phyloP scores from a whole-genome alignment of 2,888 invertebrate species.

The Rutpela maculata region DNA sequence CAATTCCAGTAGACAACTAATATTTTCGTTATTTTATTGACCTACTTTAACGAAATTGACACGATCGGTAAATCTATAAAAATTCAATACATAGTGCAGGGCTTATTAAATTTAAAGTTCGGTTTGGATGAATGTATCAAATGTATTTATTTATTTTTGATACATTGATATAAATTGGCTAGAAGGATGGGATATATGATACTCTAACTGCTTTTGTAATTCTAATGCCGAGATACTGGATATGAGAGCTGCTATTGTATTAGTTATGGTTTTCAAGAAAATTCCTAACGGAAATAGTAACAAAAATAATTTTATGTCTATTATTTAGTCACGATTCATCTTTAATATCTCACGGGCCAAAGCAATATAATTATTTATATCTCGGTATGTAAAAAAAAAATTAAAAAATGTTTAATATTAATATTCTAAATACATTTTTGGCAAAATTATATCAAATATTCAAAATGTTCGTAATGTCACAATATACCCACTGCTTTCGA shows the following conservation, averaged over 20 bases:
- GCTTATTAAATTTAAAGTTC: not conserved
- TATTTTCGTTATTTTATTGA: slow-evolving; percentile 3
- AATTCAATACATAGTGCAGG: not conserved
- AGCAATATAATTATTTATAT: no score
- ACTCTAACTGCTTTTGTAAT: not conserved
- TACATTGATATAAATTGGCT: not conserved
- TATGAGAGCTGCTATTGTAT: not conserved
- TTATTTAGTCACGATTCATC: no score
- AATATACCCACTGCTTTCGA: no score
- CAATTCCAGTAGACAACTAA: slow-evolving; percentile 4
- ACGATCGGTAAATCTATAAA: not conserved
- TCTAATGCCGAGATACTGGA: not conserved
- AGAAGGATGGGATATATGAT: not conserved
- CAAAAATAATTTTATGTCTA: no score
- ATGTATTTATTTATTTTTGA: slow-evolving; percentile 4
- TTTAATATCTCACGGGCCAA: no score
- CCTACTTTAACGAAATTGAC: not conserved
- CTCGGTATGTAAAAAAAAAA: no score
- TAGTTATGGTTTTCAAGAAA: not conserved
- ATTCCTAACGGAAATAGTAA: not conserved
- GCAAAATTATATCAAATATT: no score
- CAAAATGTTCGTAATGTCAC: no score
- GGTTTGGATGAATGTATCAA: not conserved
- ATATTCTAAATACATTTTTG: no score
- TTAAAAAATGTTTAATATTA: no score